Evolutionary conservation across 2,888 invertebrate species (phyloP), one percentile per base, ranked within the genome.

Genomic region (Zootermopsis nevadensis): DNA sequence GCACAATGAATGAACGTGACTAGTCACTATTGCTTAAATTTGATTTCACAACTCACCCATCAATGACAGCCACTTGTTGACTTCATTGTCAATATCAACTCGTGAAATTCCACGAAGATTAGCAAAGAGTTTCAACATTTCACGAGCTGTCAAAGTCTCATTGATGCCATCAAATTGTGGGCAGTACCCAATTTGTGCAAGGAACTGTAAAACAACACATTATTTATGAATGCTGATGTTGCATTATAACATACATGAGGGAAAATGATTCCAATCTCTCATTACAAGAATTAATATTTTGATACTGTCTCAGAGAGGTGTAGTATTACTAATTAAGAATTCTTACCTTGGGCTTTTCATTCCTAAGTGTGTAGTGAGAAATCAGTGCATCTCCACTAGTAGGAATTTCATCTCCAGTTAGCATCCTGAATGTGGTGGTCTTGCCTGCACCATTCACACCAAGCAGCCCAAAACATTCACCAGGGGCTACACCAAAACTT

Each of bases 121-220:
- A 2, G 95, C 95, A 89, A 96, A 94, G 84, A 95, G 90, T 77
- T 89, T 89, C 77, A 98, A 89, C 87, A 95, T 94, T 88, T 97
- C 94, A 83, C 92, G 89, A 0, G 96, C 95, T 15, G 96, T 95
- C 88, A 97, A 91, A 87, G 94, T 94, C 82, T 92, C 93, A 87
- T 97, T 94, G 72, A 97, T 89, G 0, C 96, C 96, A 89, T 95
- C 94, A 88, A 94, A 94, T 91, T 98, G 98, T 0, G 98, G 98
- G 89, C 98, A 98, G 89, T 98, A 98, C 38, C 97, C 97, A 88
- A 97, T 92, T 84, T 92, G 91, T 81, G 92, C 91, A 80, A 95
- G 91, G 88, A 95, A 96, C 93, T 95, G 89, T 27, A 88, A 88
- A 35, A 74, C 12, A 69, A 27, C 8, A 30, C 12, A 33, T 22